These are phyloP conservation scores for Pyrgus malvae DNA, from an alignment of 2,888 invertebrate genomes.

Conservation along the genomic window DNA sequence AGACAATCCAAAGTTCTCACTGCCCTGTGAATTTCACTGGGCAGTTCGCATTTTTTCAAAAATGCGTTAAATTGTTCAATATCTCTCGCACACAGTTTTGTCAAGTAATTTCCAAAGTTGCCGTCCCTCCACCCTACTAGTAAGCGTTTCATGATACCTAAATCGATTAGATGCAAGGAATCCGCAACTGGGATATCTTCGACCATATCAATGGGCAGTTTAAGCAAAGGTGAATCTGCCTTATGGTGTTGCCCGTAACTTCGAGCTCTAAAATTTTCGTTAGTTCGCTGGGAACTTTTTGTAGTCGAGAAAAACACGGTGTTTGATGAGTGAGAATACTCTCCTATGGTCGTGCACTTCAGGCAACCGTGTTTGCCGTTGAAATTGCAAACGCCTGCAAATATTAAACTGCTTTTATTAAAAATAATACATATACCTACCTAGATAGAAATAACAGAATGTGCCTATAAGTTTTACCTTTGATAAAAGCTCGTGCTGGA, in stretches of 20 bases:
- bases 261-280: conserved; percentile 20
- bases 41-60: background rate
- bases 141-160: conserved; percentile 36
- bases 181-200: conserved; percentile 34
- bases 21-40: conserved; percentile 27
- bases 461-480: background rate
- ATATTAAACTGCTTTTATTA: too few species aligned
- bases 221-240: conserved; percentile 23
- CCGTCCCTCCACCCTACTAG: conserved; percentile 22
- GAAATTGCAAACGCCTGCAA: background rate
- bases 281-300: conserved; percentile 4
- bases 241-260: conserved; percentile 27
- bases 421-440: background rate
- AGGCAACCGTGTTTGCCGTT: background rate
- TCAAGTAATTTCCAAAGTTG: conserved; percentile 31
- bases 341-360: background rate
- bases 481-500: conserved; percentile 26
- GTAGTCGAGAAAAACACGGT: conserved; percentile 4
- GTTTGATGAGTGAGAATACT: background rate
- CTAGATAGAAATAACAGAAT: background rate
- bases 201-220: conserved; percentile 34
- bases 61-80: conserved; percentile 11
- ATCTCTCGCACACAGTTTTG: conserved; percentile 29
- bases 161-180: conserved; percentile 33
- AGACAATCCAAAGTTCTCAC: conserved; percentile 4